Evolutionary conservation across 2,797 vertebrate genomes (phyloP).

Genomic region (Hippopotamyrus pictus): DNA sequence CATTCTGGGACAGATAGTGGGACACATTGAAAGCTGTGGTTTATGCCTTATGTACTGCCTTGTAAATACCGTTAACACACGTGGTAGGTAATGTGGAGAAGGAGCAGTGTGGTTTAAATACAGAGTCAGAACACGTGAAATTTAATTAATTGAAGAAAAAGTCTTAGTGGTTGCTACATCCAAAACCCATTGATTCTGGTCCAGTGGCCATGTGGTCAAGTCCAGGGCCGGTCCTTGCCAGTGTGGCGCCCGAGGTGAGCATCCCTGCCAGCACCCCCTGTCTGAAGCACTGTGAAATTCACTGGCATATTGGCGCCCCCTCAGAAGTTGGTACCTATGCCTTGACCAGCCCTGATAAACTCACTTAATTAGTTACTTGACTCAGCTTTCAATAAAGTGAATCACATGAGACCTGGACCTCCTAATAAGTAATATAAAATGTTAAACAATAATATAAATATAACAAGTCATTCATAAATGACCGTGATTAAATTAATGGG

Average conservation of each 20-base stretch:
- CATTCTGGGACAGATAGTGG: constrained; percentile 56
- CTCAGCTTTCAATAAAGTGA: not conserved
- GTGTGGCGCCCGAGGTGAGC: not conserved
- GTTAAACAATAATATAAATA: not conserved
- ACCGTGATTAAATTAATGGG: not conserved
- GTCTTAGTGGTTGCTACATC: not conserved
- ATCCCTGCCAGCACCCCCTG: not conserved
- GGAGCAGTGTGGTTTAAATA: not conserved
- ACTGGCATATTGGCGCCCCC: not conserved
- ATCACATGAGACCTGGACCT: not conserved
- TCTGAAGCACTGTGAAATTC: not conserved
- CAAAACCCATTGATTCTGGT: not conserved
- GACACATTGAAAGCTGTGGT: not conserved
- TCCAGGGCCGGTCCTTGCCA: not conserved
- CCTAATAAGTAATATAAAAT: not conserved
- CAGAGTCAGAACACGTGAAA: not conserved
- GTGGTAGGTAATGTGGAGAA: not conserved
- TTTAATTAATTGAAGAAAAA: not conserved
- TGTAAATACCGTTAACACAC: not conserved
- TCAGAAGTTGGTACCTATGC: not conserved
- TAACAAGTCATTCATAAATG: not conserved
- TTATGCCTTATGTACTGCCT: not conserved
- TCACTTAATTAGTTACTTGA: not conserved
- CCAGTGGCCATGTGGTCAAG: not conserved
- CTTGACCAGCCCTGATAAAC: not conserved